Percentiles rank a stretch among this genome's conserved stretches.
phyloP scores from a whole-genome alignment of 2,888 invertebrate genomes.

The Melanostoma scalare region DNA sequence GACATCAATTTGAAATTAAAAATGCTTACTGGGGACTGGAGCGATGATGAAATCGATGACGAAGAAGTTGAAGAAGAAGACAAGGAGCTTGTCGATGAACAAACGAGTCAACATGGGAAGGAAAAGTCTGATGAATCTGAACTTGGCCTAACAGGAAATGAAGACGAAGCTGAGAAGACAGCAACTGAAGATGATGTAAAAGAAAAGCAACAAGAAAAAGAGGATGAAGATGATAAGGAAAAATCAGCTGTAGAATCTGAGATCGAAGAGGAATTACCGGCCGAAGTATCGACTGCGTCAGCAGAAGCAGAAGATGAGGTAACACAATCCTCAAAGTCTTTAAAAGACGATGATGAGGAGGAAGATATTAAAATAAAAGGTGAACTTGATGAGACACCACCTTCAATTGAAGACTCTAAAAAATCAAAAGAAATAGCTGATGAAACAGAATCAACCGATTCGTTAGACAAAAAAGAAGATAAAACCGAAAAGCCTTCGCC shows the following conservation, averaged over 20 bases:
- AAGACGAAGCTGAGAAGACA: conserved; percentile 35
- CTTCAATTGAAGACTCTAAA: not conserved
- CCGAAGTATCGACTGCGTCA: not conserved
- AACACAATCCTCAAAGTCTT: conserved; percentile 35
- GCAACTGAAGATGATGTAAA: conserved; percentile 11
- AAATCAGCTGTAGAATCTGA: conserved; percentile 48
- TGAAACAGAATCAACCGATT: conserved; percentile 62
- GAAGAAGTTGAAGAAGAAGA: conserved; percentile 57
- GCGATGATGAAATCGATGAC: conserved; percentile 80
- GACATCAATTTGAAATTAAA: conserved; percentile 80
- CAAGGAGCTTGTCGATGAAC: conserved; percentile 23
- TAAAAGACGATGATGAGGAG: conserved; percentile 9
- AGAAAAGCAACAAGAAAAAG: conserved; percentile 42
- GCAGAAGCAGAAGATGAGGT: conserved; percentile 27
- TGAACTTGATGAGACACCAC: conserved; percentile 20
- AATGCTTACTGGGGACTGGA: conserved; percentile 81
- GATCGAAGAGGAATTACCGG: conserved; percentile 3
- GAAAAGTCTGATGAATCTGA: conserved; percentile 16
- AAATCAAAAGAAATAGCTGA: conserved; percentile 74
- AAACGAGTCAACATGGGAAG: conserved; percentile 6
- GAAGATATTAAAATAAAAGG: conserved; percentile 24
- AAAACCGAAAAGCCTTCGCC: not conserved
- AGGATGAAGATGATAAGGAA: conserved; percentile 49
- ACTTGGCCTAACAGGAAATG: not conserved
- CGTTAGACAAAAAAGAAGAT: conserved; percentile 78